Base-by-base conservation (phyloP, 2,113 vertebrate genomes). In the Brachionichthys hirsutus region DNA sequence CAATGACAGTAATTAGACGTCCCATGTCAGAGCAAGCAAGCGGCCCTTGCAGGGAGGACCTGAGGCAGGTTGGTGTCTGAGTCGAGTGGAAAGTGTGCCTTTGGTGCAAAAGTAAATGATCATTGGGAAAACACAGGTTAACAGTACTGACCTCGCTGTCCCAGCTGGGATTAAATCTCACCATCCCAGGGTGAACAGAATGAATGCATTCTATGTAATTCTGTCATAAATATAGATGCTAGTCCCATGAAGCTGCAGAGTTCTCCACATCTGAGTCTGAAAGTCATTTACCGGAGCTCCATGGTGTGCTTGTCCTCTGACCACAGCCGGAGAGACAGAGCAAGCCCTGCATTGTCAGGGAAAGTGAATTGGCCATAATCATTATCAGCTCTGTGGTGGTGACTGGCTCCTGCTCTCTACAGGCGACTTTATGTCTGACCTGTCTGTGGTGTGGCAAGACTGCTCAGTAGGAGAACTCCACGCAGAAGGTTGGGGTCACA, bases 391-490 rank as follows among this genome's bases (percentile, higher is more conserved):
- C 70, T 70, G 69, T 60, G 68, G 70, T 80, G 54, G 54, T 70
- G 78, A 83, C 75, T 74, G 81, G 70, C 74, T 86, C 77, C 78
- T 75, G 77, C 80, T 84, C 66, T 68, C 61, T 67, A 62, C 68
- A 82, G 83, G 82, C 84, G 85, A 75, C 87, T 77, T 34, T 48
- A 70, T 85, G 81, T 89, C 43, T 70, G 87, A 82, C 79, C 80
- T 84, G 85, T 88, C 88, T 89, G 87, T 88, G 76, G 66, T 62
- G 67, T 70, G 75, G 71, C 73, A 43, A 72, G 66, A 44, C 49
- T 67, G 54, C 62, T 66, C 68, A 53, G 59, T 73, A 54, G 53
- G 75, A 75, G 55, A 73, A 64, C 71, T 49, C 49, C 64, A 67
- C 19, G 20, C 59, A 56, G 36, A 74, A 65, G 70, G 60, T 62